phyloP scores from a whole-genome alignment of 2,888 invertebrate species.

The Amblyjoppa fuscipennis region DNA sequence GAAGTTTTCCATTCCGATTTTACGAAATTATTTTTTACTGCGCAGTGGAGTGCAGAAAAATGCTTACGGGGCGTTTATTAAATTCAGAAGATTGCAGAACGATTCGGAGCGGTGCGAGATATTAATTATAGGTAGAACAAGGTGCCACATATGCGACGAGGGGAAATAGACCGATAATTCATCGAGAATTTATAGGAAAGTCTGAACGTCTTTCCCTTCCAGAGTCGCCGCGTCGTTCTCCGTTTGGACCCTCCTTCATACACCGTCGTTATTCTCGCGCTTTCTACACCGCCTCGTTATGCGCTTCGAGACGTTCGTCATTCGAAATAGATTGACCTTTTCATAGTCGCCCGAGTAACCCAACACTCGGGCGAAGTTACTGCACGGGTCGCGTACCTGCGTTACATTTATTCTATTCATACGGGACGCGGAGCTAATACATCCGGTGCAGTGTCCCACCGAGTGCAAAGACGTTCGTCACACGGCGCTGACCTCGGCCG shows the following conservation, averaged over 20 bases:
- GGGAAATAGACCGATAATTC: constrained; percentile 27
- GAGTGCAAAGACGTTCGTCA: background rate
- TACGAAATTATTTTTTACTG: too few species aligned
- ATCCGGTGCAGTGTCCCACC: background rate
- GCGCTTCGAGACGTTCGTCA: constrained; percentile 25
- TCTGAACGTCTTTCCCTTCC: background rate
- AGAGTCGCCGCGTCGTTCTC: background rate
- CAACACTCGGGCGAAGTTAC: background rate
- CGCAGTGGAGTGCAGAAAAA: background rate
- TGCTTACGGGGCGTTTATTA: background rate
- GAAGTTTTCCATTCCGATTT: too few species aligned
- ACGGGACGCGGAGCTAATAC: constrained; percentile 5
- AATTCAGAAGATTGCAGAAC: background rate
- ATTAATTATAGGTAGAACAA: background rate
- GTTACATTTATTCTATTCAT: constrained; percentile 12
- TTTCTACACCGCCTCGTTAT: background rate
- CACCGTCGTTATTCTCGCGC: constrained; percentile 15
- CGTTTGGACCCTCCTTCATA: background rate
- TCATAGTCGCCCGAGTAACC: background rate
- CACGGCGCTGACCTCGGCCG: background rate
- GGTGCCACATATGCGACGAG: background rate
- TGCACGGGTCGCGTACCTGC: background rate
- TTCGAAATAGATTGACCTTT: constrained; percentile 54
- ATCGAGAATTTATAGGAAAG: constrained; percentile 15
- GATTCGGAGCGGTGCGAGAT: background rate